Evolutionary conservation across 2,888 invertebrate species (phyloP).

Genomic region (Hoplodrina ambigua): DNA sequence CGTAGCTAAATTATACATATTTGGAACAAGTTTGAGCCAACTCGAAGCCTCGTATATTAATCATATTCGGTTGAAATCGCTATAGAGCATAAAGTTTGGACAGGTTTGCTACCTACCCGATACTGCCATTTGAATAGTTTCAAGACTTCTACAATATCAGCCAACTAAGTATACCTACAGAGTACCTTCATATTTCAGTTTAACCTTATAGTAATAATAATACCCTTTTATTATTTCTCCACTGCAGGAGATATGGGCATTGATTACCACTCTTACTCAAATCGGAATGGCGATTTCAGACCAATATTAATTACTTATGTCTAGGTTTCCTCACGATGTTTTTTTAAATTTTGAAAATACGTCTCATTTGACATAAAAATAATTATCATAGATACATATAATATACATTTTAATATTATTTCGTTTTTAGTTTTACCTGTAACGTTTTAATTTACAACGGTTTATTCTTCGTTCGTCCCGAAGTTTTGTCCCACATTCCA

Average conservation of each 20-base stretch:
- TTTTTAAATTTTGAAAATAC: too few species aligned
- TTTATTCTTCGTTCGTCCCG: too few species aligned
- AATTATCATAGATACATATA: too few species aligned
- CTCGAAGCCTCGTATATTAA: slow-evolving; percentile 52
- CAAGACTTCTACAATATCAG: slow-evolving; percentile 11
- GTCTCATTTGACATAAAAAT: too few species aligned
- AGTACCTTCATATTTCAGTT: slow-evolving; percentile 9
- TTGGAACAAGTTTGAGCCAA: slow-evolving; percentile 36
- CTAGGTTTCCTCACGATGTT: too few species aligned
- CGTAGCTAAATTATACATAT: slow-evolving; percentile 50
- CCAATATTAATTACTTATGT: too few species aligned
- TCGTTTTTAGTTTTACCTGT: slow-evolving; percentile 6
- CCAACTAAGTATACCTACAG: not conserved
- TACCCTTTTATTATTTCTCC: too few species aligned
- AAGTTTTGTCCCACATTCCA: too few species aligned
- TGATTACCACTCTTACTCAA: too few species aligned
- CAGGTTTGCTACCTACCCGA: slow-evolving; percentile 24
- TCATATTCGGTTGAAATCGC: slow-evolving; percentile 53
- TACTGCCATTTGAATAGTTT: slow-evolving; percentile 33
- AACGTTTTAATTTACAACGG: slow-evolving; percentile 24
- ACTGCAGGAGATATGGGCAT: too few species aligned
- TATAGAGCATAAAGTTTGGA: slow-evolving; percentile 53
- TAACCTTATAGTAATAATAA: not conserved
- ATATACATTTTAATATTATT: too few species aligned
- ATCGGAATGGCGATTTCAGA: too few species aligned